phyloP scores from a whole-genome alignment of 1,140 invertebrate genomes.

The Coenobita brevimanus region DNA sequence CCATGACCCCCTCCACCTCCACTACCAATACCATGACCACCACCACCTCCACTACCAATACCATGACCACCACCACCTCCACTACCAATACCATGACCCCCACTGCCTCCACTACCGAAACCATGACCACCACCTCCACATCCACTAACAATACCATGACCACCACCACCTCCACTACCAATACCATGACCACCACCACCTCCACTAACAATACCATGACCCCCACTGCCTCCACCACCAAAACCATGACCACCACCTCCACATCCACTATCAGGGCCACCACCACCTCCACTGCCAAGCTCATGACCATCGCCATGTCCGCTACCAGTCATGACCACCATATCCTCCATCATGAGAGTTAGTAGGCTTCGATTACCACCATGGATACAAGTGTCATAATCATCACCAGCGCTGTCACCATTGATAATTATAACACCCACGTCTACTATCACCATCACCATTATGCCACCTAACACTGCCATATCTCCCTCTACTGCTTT shows the following conservation, averaged over 20 bases:
- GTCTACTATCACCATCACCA: too few species aligned
- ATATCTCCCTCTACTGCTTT: too few species aligned
- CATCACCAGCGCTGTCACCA: too few species aligned
- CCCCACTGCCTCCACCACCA: not conserved
- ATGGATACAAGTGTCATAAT: too few species aligned
- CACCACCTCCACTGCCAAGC: conserved; percentile 14
- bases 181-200: not conserved
- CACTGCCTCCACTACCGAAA: not conserved
- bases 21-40: not conserved
- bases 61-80: not conserved
- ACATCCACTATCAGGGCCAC: not conserved
- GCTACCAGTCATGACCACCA: too few species aligned
- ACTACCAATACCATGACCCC: not conserved
- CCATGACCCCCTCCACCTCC: not conserved
- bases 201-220: not conserved
- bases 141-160: not conserved
- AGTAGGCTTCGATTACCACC: too few species aligned
- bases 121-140: not conserved
- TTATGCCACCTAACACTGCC: too few species aligned
- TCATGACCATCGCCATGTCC: too few species aligned
- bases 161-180: not conserved
- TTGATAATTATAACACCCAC: too few species aligned
- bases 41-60: not conserved
- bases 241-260: not conserved
- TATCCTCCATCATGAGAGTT: too few species aligned